Evolutionary conservation across 2,113 vertebrate species (phyloP), one percentile per base, ranked within the genome.

Genomic region (Globicephala melas): DNA sequence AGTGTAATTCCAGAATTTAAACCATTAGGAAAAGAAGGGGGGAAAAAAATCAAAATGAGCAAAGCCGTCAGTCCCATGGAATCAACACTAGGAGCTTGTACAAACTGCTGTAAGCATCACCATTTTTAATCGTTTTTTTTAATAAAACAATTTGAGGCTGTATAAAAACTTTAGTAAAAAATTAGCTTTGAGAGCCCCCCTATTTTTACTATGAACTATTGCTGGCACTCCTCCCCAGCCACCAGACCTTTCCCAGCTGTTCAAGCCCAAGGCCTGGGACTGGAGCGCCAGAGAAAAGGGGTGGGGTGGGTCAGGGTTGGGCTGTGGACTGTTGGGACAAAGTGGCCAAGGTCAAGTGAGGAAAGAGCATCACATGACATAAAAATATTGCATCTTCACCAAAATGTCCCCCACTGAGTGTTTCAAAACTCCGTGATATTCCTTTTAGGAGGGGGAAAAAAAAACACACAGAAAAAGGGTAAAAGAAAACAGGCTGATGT

Each of bases 111-210:
- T 98, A 99, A 99, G 99, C 98, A 91, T 98, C 97, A 98, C 98
- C 98, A 97, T 98, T 99, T 98, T 98, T 98, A 98, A 98, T 98
- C 95, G 60, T 98, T 98, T 99, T 99, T 97, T 99, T 98, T 99
- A 99, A 99, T 99, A 99, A 99, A 99, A 99, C 98, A 98, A 98
- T 99, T 98, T 98, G 99, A 99, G 98, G 99, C 98, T 99, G 99
- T 99, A 99, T 99, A 98, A 99, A 99, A 99, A 99, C 98, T 98
- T 98, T 98, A 98, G 98, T 99, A 99, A 99, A 99, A 99, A 99
- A 99, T 98, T 98, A 98, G 98, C 98, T 98, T 98, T 97, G 98
- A 99, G 98, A 99, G 98, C 98, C 98, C 98, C 98, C 98, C 82
- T 98, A 97, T 97, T 97, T 97, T 97, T 90, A 98, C 98, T 98